phyloP scores from a whole-genome alignment of 1,140 invertebrate species.

The Bursaphelenchus mucronatus region DNA sequence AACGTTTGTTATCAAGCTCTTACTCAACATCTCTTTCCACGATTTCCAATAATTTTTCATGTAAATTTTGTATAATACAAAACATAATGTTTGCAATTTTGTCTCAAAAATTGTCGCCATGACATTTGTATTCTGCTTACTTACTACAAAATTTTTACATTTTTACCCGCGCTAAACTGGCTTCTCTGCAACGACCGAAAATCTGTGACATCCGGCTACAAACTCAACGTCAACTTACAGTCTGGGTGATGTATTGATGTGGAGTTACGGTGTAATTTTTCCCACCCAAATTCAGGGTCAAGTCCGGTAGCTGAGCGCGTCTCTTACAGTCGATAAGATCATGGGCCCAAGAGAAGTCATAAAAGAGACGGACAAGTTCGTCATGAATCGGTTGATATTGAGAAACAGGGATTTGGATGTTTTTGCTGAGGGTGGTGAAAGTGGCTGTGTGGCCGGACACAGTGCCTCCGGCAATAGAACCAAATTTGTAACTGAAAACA shows the following conservation, averaged over 20 bases:
- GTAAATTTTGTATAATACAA: no score
- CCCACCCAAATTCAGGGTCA: constrained; percentile 4
- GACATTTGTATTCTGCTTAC: no score
- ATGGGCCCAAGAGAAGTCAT: constrained; percentile 7
- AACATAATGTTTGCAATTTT: no score
- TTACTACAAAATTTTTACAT: no score
- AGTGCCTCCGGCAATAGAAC: neutral
- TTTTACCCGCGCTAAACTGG: neutral
- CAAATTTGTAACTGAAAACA: constrained; percentile 13
- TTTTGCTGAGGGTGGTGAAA: constrained; percentile 2
- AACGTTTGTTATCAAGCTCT: no score
- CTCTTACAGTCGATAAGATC: constrained; percentile 8
- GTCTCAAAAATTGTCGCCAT: no score
- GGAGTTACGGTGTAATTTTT: constrained; percentile 7
- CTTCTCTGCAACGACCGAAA: neutral
- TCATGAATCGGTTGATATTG: no score
- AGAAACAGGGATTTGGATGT: neutral
- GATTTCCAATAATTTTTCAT: no score
- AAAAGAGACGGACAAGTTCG: neutral
- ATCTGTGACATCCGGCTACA: neutral
- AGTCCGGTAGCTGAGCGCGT: constrained; percentile 2
- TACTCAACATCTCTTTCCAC: no score
- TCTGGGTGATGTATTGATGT: constrained; percentile 8
- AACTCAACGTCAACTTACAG: constrained; percentile 3
- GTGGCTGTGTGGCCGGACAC: constrained; percentile 10